Percentiles rank a stretch among this genome's conserved stretches.
Evolutionary conservation across 2,888 invertebrate species (phyloP).

Genomic region (Nomada goodeniana): DNA sequence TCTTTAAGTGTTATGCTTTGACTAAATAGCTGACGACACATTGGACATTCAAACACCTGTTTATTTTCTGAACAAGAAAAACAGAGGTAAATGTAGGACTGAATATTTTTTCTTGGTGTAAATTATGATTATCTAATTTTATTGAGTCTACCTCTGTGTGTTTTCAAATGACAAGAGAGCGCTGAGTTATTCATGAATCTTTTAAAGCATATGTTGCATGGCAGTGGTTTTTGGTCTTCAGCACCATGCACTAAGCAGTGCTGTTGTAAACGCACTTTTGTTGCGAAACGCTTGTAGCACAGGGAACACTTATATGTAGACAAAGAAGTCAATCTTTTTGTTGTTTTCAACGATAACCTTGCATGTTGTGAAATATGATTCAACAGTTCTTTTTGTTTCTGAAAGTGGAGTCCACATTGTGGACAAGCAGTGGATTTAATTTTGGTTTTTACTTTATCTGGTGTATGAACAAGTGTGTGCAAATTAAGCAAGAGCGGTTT

Average conservation of each 20-base stretch:
- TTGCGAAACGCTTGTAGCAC: conserved; percentile 88
- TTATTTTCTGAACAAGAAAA: conserved; percentile 83
- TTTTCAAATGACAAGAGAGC: conserved; percentile 89
- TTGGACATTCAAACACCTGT: conserved; percentile 89
- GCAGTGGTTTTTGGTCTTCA: conserved; percentile 89
- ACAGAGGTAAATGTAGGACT: not conserved
- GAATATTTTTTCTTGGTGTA: no score
- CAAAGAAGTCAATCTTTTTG: conserved; percentile 80
- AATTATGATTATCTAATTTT: not conserved
- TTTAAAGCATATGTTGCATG: conserved; percentile 88
- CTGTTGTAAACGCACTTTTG: conserved; percentile 87
- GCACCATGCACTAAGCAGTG: conserved; percentile 89
- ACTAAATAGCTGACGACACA: conserved; percentile 89
- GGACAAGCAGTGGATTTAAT: conserved; percentile 75
- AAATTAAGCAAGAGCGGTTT: conserved; percentile 85
- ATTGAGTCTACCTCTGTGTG: conserved; percentile 85
- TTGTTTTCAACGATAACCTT: conserved; percentile 74
- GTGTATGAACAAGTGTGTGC: conserved; percentile 85
- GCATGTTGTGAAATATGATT: conserved; percentile 85
- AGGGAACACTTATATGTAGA: conserved; percentile 86
- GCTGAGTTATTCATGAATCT: conserved; percentile 90
- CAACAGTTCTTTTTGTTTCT: conserved; percentile 83
- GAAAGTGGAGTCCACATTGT: conserved; percentile 76
- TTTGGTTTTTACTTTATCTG: conserved; percentile 77
- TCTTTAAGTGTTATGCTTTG: conserved; percentile 88